Conservation (phyloP, 2,888 invertebrate genomes). For the Tryphoninae sp. region DNA sequence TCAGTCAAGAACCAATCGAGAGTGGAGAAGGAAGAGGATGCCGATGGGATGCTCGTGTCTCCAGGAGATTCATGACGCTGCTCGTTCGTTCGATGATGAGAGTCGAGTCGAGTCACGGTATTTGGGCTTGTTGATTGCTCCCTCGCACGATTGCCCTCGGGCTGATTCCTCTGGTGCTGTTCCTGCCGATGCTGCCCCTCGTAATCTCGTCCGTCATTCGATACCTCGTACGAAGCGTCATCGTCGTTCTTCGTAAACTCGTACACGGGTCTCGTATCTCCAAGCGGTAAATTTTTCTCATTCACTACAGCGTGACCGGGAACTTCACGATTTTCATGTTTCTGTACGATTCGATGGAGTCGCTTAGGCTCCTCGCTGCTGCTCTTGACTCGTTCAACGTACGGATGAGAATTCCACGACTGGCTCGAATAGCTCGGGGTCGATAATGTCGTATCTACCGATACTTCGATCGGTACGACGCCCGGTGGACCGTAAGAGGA, state of each 20-base stretch:
- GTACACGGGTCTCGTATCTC: constrained; percentile 58
- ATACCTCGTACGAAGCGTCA: background rate
- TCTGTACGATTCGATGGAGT: background rate
- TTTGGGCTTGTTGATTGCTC: constrained; percentile 46
- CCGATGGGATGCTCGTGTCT: constrained; percentile 23
- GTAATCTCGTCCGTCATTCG: constrained; percentile 44
- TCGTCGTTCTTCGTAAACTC: constrained; percentile 52
- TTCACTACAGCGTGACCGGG: background rate
- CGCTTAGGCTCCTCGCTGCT: background rate
- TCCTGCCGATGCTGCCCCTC: background rate
- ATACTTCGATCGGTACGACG: constrained; percentile 33
- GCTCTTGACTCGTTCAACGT: background rate
- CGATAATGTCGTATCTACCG: constrained; percentile 12
- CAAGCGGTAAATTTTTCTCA: background rate
- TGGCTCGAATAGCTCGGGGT: constrained; percentile 33
- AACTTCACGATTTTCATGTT: constrained; percentile 17
- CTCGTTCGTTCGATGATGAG: constrained; percentile 25
- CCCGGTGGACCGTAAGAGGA: constrained; percentile 39
- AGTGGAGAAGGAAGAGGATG: constrained; percentile 64
- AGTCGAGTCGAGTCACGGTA: constrained; percentile 44
- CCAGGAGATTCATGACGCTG: constrained; percentile 32
- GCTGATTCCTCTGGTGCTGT: background rate
- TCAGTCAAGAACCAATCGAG: constrained; percentile 72
- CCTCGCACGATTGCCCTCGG: constrained; percentile 35
- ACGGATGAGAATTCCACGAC: constrained; percentile 21